Conservation (phyloP, 2,113 vertebrate species). For the Podarcis raffonei region DNA sequence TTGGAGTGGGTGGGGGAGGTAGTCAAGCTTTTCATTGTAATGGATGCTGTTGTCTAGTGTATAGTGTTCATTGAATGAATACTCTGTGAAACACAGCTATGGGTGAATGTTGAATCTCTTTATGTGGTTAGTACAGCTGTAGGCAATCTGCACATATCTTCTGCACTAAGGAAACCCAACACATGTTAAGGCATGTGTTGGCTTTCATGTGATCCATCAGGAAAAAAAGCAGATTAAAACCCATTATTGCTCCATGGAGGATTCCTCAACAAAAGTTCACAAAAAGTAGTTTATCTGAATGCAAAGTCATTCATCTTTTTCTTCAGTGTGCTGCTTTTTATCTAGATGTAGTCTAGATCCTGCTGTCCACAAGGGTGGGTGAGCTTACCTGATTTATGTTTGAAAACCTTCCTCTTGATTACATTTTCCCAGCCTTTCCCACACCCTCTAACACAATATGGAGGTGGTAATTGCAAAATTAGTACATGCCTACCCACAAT, state of each 20-base stretch:
- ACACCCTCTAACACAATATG: too few species aligned
- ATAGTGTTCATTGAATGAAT: slow-evolving; percentile 67
- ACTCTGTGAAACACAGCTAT: slow-evolving; percentile 65
- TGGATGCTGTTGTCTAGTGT: slow-evolving; percentile 46
- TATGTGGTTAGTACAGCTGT: slow-evolving; percentile 77
- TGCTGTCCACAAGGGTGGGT: too few species aligned
- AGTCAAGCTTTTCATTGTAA: slow-evolving; percentile 51
- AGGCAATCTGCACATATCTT: slow-evolving; percentile 67
- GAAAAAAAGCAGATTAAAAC: slow-evolving; percentile 65
- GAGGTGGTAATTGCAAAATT: too few species aligned
- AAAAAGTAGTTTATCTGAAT: slow-evolving; percentile 7
- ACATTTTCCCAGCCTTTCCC: too few species aligned
- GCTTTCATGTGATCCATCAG: slow-evolving; percentile 69
- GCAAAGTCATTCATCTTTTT: too few species aligned
- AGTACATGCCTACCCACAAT: too few species aligned
- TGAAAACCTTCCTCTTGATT: too few species aligned
- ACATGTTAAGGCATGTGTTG: slow-evolving; percentile 61
- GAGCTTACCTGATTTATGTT: too few species aligned
- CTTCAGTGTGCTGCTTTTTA: too few species aligned
- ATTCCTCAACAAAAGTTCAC: slow-evolving; percentile 55
- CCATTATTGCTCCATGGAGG: slow-evolving; percentile 51
- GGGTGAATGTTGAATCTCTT: slow-evolving; percentile 68
- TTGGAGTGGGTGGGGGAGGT: neutral
- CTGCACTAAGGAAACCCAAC: slow-evolving; percentile 59
- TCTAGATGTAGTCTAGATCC: too few species aligned